Evolutionary conservation across 1,140 invertebrate species (phyloP), one percentile per base, ranked within the genome.

Genomic region (Drosophila mauritiana): DNA sequence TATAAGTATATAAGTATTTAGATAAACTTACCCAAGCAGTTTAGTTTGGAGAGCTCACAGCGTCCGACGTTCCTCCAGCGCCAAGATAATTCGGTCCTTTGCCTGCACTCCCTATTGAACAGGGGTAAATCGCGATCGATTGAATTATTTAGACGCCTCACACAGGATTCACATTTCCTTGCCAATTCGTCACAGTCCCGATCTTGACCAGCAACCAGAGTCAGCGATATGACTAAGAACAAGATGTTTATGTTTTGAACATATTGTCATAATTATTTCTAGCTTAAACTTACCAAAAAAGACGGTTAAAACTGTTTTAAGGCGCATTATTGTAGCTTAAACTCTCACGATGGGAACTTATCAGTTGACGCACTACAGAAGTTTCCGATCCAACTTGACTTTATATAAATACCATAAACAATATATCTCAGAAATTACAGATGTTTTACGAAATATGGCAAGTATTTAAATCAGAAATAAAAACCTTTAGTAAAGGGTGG

Each of bases 31-130:
- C 75, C 74, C 17, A 52, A 10, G 15, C 75, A 78, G 5, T 34
- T 56, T 4, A 64, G 12, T 22, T 25, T 49, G 25, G 65, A 55
- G 7, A 78, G 42, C 15, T 78, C 65, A 48, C 75, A 78, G 17
- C 75, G 75, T n/a, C 15, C 54, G 4, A 78, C 12, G 39, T 78
- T 20, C 20, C 65, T 69, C 75, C 75, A 78, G 10, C 31, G 7
- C 75, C 75, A 78, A 11, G 43, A 42, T 2, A 8, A 37, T n/a
- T 37, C 36, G 8, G 48, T 45, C 22, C 10, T 77, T 2, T 4
- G 2, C 6, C 53, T 51, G 58, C 75, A 78, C 25, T 48, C 36
- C 31, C 27, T 54, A 20, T 77, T 77, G 11, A 77, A 8, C 5
- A 15, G 13, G 12, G 56, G 56, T 39, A 49, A n/a, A 10, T 12